Percentiles rank a stretch among this genome's conserved stretches.
Conservation (phyloP, 2,888 invertebrate species). For the Stenoptilia bipunctidactyla region DNA sequence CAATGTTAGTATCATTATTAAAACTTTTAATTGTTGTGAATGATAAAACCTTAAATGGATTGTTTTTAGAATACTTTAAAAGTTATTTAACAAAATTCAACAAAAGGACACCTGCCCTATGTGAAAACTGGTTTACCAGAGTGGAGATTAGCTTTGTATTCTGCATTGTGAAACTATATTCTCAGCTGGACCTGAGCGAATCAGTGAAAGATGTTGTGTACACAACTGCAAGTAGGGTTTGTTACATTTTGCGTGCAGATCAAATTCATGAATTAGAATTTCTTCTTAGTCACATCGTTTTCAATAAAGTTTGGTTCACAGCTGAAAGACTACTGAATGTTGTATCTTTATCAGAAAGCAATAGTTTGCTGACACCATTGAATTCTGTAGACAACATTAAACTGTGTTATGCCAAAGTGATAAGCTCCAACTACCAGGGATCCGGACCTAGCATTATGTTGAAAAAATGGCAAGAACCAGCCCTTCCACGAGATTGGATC, state of each 20-base stretch:
- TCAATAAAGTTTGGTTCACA: constrained; percentile 72
- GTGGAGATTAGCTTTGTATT: constrained; percentile 71
- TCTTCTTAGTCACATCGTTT: constrained; percentile 72
- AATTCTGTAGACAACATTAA: constrained; percentile 46
- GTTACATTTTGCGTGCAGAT: constrained; percentile 71
- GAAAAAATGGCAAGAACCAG: constrained; percentile 70
- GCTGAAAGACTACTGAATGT: constrained; percentile 67
- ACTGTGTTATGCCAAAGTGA: constrained; percentile 49
- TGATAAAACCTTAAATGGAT: constrained; percentile 36
- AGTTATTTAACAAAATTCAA: constrained; percentile 54
- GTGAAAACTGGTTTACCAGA: constrained; percentile 74
- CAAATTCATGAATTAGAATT: constrained; percentile 69
- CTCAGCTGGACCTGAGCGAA: constrained; percentile 39
- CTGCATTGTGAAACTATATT: constrained; percentile 55
- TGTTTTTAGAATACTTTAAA: constrained; percentile 41
- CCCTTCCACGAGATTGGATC: constrained; percentile 85
- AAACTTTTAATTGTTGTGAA: constrained; percentile 36
- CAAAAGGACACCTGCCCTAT: constrained; percentile 41
- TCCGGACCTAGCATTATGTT: constrained; percentile 47
- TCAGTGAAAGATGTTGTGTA: constrained; percentile 63
- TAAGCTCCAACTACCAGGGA: constrained; percentile 37
- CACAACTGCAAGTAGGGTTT: constrained; percentile 70
- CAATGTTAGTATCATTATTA: constrained; percentile 47
- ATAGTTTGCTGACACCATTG: constrained; percentile 46
- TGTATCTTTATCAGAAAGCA: constrained; percentile 58